Base-by-base conservation (phyloP, 2,888 invertebrate genomes). In the Dynastes tityus region DNA sequence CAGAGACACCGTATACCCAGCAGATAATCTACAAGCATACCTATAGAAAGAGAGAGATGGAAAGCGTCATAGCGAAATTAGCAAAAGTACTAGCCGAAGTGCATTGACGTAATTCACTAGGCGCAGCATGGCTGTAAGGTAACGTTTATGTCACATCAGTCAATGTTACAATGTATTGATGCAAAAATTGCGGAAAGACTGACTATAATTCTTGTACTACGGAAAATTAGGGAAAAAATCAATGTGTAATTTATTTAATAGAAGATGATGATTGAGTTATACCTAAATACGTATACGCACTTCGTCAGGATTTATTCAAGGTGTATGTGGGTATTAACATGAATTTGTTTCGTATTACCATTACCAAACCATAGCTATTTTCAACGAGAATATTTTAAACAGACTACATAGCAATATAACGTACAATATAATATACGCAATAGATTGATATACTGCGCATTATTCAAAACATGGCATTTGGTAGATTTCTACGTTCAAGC, bases 221-320 rank as follows among this genome's bases (percentile, higher is more conserved):
- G 9, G 67, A 67, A 67, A 67, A 67, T 67, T 67, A 49, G 27
- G 16, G 67, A 16, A 67, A 13, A 67, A 67, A 45, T 49, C 16
- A 65, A n/a, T 53, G 53, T 65, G 49, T 45, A 32, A 27, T 67
- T 27, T 49, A 67, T 49, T 49, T 67, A 67, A 67, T 49, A 22
- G 27, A 67, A n/a, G 67, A 63, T 63, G 63, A 63, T 63, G 29
- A 32, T 9, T 11, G 13, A 29, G 29, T 5, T 6, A 55, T 2
- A 2, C 8, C 55, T 55, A 55, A 22, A 55, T 55, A 45, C 8
- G 45, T 11, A 11, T 45, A 11, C 11, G 45, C 11, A 45, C 45
- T 45, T 45, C 8, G 45, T 45, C 1, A 45, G 11, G 9, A 8
- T 45, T 45, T 45, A 45, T 11, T 45, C 6, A 45, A 45, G 45